Conservation (phyloP, 1,140 invertebrate species). For the Drosophila saltans region DNA sequence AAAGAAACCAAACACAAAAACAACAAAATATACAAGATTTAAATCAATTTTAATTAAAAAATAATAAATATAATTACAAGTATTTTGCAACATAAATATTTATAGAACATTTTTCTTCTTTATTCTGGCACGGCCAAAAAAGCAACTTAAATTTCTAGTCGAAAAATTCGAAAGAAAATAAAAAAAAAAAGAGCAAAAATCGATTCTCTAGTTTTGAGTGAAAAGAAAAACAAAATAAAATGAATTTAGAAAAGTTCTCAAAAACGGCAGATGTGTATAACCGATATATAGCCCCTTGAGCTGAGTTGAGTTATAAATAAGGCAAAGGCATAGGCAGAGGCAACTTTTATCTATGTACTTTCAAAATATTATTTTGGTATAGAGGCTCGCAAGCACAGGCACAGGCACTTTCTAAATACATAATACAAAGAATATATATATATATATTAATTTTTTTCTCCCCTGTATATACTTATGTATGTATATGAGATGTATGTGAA, state of each 20-base stretch:
- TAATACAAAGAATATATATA: conserved; percentile 41
- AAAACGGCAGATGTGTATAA: conserved; percentile 9
- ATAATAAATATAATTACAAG: conserved; percentile 76
- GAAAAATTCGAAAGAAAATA: conserved; percentile 30
- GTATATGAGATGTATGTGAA: conserved; percentile 37
- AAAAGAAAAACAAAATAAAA: conserved; percentile 43
- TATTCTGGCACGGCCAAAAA: conserved; percentile 54
- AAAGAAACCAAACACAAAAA: conserved; percentile 34
- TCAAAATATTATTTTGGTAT: conserved; percentile 26
- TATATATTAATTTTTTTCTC: conserved; percentile 7
- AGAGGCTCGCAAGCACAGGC: conserved; percentile 8
- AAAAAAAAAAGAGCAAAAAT: conserved; percentile 16
- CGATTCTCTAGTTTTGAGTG: conserved; percentile 54
- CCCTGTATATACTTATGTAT: conserved; percentile 26
- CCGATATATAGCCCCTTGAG: conserved; percentile 46
- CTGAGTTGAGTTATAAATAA: conserved; percentile 73
- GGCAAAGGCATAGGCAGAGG: conserved; percentile 23
- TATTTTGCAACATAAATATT: conserved; percentile 79
- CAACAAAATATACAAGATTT: conserved; percentile 33
- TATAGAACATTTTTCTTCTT: conserved; percentile 70
- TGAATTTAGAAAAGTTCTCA: conserved; percentile 35
- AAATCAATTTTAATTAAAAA: conserved; percentile 67
- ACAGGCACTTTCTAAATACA: conserved; percentile 66
- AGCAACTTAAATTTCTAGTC: conserved; percentile 40
- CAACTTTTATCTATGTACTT: conserved; percentile 52